A percentile compares a stretch with the other conserved stretches of the same genome.
Evolutionary conservation across 2,888 invertebrate species (phyloP).

Genomic region (Lasioglossum lativentre): DNA sequence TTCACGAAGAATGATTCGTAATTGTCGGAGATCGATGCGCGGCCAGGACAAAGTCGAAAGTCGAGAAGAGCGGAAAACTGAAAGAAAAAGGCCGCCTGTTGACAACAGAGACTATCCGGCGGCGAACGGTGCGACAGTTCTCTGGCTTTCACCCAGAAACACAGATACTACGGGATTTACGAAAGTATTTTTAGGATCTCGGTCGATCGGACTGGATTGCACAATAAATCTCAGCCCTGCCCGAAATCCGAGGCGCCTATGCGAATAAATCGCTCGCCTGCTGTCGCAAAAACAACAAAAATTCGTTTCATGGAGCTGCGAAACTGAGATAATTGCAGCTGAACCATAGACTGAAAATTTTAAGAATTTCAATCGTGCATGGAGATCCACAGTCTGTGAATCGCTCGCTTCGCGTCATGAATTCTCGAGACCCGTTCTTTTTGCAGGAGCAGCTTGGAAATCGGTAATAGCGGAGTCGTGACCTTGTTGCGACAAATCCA

Average conservation of each 20-base stretch:
- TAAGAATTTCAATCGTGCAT: neutral
- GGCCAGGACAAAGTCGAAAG: constrained; percentile 48
- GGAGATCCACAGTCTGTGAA: neutral
- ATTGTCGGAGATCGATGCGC: neutral
- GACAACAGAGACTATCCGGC: constrained; percentile 7
- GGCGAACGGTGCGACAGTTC: constrained; percentile 40
- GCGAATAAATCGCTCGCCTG: neutral
- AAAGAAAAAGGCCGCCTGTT: neutral
- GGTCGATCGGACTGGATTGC: constrained; percentile 37
- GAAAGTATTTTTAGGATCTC: constrained; percentile 62
- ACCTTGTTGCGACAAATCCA: neutral
- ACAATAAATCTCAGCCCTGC: constrained; percentile 40
- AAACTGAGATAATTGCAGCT: neutral
- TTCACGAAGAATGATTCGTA: neutral
- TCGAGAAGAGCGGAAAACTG: constrained; percentile 1
- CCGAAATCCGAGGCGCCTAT: neutral
- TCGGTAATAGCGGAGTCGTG: neutral
- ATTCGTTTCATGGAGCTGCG: neutral
- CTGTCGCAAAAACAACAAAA: neutral
- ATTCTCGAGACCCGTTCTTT: neutral
- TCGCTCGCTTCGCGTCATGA: neutral
- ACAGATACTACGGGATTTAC: constrained; percentile 33
- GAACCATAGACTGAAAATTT: neutral
- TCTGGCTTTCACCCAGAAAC: constrained; percentile 52
- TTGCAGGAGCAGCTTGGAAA: neutral